A percentile compares a stretch with the other conserved stretches of the same genome.
These are phyloP conservation scores for Apamea monoglypha DNA, from an alignment of 2,888 invertebrate species.

Conservation along the genomic window DNA sequence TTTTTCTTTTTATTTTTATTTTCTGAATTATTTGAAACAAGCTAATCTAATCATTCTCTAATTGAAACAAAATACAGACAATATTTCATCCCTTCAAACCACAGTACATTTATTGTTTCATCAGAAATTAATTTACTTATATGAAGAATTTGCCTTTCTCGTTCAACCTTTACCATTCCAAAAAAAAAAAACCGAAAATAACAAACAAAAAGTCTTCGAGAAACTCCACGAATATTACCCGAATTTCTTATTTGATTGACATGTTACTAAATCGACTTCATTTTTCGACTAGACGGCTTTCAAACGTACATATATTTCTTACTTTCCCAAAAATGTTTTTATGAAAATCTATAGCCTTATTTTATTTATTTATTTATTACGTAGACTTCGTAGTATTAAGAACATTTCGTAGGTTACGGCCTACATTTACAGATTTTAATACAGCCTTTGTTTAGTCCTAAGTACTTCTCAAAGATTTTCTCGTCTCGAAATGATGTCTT, in stretches of 20 bases:
- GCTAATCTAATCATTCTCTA: neutral
- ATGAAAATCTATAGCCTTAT: neutral
- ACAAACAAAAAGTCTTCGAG: conserved; percentile 25
- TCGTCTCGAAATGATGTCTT: conserved; percentile 8
- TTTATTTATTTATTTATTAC: too few relatives aligned
- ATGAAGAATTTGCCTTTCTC: conserved; percentile 21
- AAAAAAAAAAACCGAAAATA: conserved; percentile 16
- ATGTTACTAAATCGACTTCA: neutral
- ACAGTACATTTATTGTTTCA: conserved; percentile 5
- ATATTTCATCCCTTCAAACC: neutral
- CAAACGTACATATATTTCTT: conserved; percentile 7
- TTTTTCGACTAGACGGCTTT: neutral
- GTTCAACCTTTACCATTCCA: conserved; percentile 18
- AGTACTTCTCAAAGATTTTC: conserved; percentile 18
- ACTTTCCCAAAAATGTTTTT: neutral
- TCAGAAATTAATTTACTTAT: conserved; percentile 5
- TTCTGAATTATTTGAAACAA: neutral
- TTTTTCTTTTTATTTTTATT: too few relatives aligned
- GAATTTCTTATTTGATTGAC: conserved; percentile 17
- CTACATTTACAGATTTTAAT: conserved; percentile 12
- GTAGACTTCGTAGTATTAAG: neutral
- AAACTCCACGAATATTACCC: conserved; percentile 18
- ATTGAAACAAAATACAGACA: neutral
- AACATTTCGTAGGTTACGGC: neutral
- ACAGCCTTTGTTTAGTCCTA: conserved; percentile 12